Evolutionary conservation across 2,113 vertebrate species (phyloP).

Genomic region (Cranoglanis bouderius): DNA sequence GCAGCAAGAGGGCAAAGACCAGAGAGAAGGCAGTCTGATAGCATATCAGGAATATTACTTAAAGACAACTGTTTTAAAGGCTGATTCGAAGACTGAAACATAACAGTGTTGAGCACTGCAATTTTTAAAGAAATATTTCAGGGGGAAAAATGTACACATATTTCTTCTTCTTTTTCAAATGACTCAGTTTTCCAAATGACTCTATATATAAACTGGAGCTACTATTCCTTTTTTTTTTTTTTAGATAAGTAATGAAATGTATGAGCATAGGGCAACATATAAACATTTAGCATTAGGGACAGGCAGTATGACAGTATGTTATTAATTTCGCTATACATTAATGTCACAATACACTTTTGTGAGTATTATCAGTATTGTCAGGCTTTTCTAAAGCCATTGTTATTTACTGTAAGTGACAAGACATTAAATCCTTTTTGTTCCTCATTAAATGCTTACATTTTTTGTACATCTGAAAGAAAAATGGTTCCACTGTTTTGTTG

Average conservation of each 20-base stretch:
- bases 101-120: background rate
- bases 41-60: background rate
- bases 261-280: background rate
- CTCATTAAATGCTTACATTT: background rate
- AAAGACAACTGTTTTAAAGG: background rate
- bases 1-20: slow-evolving; percentile 39
- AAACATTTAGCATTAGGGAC: background rate
- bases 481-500: background rate
- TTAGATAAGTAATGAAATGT: background rate
- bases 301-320: background rate
- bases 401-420: background rate
- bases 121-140: background rate
- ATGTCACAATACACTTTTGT: background rate
- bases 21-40: background rate
- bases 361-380: background rate
- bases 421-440: background rate
- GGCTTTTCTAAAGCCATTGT: background rate
- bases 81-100: background rate
- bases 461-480: background rate
- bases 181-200: background rate
- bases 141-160: background rate
- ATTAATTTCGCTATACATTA: background rate
- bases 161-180: background rate
- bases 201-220: background rate
- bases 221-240: background rate